These are phyloP conservation scores for Orchesellides sinensis DNA, from an alignment of 2,888 invertebrate genomes.

Conservation along the genomic window DNA sequence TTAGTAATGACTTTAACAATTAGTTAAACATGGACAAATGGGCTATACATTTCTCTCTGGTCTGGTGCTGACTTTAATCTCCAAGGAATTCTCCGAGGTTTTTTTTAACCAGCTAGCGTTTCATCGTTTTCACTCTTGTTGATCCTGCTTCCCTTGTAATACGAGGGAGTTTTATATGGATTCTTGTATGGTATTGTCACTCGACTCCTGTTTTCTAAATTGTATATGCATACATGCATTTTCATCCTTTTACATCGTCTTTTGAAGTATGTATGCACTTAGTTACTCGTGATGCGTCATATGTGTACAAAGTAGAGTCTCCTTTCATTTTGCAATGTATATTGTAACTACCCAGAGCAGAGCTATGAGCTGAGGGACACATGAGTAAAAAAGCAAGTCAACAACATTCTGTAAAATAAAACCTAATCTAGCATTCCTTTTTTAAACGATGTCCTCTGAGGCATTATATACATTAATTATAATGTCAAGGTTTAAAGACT, in stretches of 20 bases:
- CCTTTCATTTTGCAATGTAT: slow-evolving; percentile 37
- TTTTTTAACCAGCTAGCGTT: background rate
- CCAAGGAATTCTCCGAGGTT: background rate
- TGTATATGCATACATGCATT: background rate
- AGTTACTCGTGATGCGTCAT: too few relatives aligned
- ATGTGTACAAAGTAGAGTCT: too few relatives aligned
- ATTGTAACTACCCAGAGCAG: too few relatives aligned
- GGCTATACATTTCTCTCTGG: slow-evolving; percentile 67
- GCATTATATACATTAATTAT: slow-evolving; percentile 1
- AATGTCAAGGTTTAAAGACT: background rate
- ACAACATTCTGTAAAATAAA: slow-evolving; percentile 20
- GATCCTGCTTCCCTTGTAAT: background rate
- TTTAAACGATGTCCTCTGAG: slow-evolving; percentile 42
- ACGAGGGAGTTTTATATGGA: background rate
- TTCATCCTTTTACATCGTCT: too few relatives aligned
- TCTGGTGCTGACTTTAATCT: slow-evolving; percentile 5
- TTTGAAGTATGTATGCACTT: background rate
- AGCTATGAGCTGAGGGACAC: too few relatives aligned
- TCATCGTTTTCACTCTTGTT: background rate
- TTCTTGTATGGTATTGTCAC: background rate
- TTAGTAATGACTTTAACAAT: slow-evolving; percentile 75
- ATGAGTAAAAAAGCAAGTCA: background rate
- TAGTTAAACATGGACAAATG: slow-evolving; percentile 75
- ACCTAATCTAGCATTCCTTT: slow-evolving; percentile 61
- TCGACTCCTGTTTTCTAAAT: background rate